phyloP scores from a whole-genome alignment of 2,113 vertebrate genomes.

The Ailurus styani region DNA sequence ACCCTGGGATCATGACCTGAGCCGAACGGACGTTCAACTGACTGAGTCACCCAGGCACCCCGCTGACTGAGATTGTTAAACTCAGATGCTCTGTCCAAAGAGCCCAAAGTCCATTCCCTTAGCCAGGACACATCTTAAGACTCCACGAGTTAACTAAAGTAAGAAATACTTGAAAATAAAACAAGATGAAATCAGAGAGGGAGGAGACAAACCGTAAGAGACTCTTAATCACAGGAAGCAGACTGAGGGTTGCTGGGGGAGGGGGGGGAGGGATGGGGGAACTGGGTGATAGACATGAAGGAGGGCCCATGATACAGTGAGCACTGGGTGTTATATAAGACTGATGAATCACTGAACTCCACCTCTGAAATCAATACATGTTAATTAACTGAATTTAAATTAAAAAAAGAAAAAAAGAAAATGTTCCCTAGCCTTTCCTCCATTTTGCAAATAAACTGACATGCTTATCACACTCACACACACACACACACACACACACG shows the following conservation, averaged over 20 bases:
- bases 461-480: background rate
- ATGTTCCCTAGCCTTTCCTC: background rate
- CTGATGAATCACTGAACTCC: background rate
- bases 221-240: background rate
- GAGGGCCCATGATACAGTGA: background rate
- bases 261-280: background rate
- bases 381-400: background rate
- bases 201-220: background rate
- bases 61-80: background rate
- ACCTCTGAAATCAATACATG: background rate
- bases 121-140: background rate
- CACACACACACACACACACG: background rate
- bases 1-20: background rate
- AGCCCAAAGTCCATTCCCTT: background rate
- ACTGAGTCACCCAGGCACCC: background rate
- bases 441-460: background rate
- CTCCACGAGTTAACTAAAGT: background rate
- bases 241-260: background rate
- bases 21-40: background rate
- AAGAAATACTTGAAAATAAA: background rate
- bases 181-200: background rate
- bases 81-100: background rate
- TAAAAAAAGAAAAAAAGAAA: background rate
- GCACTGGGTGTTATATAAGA: background rate
- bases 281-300: background rate